Base-by-base conservation (phyloP, 2,888 invertebrate species). In the Uloborus plumipes region DNA sequence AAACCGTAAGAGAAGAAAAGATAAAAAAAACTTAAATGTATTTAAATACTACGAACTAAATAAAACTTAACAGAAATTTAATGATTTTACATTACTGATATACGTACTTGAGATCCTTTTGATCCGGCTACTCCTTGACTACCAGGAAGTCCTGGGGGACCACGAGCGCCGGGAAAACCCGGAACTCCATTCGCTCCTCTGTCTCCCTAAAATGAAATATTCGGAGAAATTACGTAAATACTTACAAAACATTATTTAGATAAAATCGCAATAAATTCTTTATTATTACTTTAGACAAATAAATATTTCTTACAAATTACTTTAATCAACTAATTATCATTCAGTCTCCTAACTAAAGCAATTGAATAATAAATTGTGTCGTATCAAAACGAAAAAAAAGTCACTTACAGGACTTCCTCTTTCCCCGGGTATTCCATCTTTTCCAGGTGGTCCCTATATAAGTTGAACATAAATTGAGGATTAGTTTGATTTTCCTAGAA, bases 381-480 rank as follows among this genome's bases (percentile, higher is more conserved):
- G n/a, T n/a, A n/a, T n/a, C n/a, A n/a, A 26, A 26, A 26, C 2
- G 26, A 26, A 26, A 26, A 26, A 26, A 26, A 26, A 26, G 26
- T 2, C n/a, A 70, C 77, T 70, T 64, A 86, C 86, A 31, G 81
- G 84, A 69, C 80, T 92, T 47, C 95, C 95, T 87, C 95, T 95
- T 86, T 95, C 95, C 49, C 95, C 95, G 0, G 92, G 91, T n/a
- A 90, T 88, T 3, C 95, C 95, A 88, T 95, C 95, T 89, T 93
- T 93, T 15, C 95, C 95, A n/a, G 93, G 90, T 16, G 92, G 90
- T 0, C 95, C 95, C n/a, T 92, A 91, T 0, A 91, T 0, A 26
- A 22, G 47, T n/a, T 20, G 31, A 69, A 71, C 15, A 62, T 55
- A 49, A 4, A 66, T 11, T 51, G 13, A 18, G 0, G 20, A 14